These are phyloP conservation scores for Astyanax mexicanus DNA, from an alignment of 2,797 vertebrate genomes.

Conservation along the genomic window DNA sequence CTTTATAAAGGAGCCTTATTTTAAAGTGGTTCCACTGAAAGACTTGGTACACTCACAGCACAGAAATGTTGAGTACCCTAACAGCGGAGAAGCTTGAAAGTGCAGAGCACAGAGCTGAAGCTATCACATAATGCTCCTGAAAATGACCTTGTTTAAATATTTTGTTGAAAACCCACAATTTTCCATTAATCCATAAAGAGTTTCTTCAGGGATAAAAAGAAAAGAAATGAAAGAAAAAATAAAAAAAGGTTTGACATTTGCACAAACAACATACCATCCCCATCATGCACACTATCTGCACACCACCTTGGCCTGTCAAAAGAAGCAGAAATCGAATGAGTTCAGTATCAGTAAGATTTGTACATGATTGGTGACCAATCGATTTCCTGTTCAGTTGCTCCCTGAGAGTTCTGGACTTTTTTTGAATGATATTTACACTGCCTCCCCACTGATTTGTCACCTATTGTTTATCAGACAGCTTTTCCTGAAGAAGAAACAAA, in stretches of 20 bases:
- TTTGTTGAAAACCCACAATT: too few relatives aligned
- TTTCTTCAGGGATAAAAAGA: background rate
- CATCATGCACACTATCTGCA: background rate
- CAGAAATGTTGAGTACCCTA: background rate
- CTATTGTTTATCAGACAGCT: constrained; percentile 1
- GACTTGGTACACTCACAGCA: constrained; percentile 5
- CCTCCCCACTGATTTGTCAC: background rate
- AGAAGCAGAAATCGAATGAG: background rate
- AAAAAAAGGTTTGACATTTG: background rate
- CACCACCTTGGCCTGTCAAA: background rate
- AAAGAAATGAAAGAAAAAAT: too few relatives aligned
- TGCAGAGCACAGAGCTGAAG: background rate
- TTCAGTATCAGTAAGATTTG: background rate
- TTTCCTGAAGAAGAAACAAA: too few relatives aligned
- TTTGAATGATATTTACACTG: background rate
- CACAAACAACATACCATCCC: background rate
- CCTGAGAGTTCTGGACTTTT: constrained; percentile 51
- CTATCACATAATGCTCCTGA: background rate
- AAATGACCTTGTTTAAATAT: background rate
- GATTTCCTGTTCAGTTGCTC: constrained; percentile 38
- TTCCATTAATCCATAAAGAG: background rate
- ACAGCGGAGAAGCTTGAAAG: background rate
- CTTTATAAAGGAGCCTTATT: too few relatives aligned
- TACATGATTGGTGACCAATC: background rate
- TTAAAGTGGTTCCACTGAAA: too few relatives aligned